These are phyloP conservation scores for Podilymbus podiceps DNA, from an alignment of 2,113 vertebrate species.

Conservation along the genomic window DNA sequence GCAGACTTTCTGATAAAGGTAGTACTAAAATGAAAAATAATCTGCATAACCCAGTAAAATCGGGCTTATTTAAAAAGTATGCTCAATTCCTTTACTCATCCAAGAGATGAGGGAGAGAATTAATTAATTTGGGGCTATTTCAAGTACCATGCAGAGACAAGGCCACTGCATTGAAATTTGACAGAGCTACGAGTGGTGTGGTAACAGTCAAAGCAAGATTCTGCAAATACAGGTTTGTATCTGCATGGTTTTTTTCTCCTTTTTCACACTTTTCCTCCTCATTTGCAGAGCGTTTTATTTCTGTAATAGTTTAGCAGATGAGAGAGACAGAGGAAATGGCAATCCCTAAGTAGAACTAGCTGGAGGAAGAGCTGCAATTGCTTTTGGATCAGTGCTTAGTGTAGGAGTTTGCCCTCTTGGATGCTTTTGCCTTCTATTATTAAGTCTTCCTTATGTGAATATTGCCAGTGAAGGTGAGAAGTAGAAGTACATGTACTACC, in stretches of 20 bases:
- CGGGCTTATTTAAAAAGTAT: background rate
- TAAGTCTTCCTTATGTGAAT: background rate
- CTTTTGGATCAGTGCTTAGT: conserved; percentile 3
- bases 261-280: background rate
- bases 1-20: background rate
- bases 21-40: background rate
- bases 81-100: background rate
- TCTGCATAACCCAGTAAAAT: background rate
- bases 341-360: conserved; percentile 1
- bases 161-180: background rate
- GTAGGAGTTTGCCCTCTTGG: background rate
- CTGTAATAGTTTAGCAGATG: background rate
- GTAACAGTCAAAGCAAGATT: background rate
- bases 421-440: background rate
- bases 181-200: background rate
- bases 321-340: background rate
- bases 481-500: background rate
- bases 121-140: background rate
- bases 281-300: background rate
- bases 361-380: background rate
- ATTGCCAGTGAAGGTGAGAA: background rate
- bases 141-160: background rate
- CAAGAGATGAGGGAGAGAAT: background rate
- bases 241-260: background rate
- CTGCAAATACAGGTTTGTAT: background rate